Evolutionary conservation across 2,797 vertebrate genomes (phyloP), one percentile per base, ranked within the genome.

Genomic region (Phrynocephalus vlangalii): DNA sequence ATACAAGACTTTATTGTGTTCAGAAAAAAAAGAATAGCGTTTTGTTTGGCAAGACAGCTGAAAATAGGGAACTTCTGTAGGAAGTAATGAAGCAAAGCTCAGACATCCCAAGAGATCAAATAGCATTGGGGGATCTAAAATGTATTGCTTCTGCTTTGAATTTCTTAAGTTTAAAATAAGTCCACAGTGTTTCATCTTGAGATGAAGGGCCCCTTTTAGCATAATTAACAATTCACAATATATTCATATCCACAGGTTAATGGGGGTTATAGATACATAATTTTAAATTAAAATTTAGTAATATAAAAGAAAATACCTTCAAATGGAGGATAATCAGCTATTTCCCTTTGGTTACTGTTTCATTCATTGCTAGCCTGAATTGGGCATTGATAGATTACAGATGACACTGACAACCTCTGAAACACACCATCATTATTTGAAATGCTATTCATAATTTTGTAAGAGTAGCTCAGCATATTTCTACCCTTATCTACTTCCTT

Each of bases 321-420:
- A 92, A 87, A 90, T 91, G 50, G 3, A 44, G 38, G 38, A 44
- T 44, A 44, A 44, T 44, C 38, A 44, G 38, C 38, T 44, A 44
- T 44, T 44, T 44, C 38, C 38, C 38, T 44, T 44, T 44, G 38
- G 38, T 84, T 87, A 79, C 87, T 75, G 87, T 80, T 90, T 94
- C 93, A 92, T 95, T 94, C 92, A 92, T 93, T 94, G 93, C 90
- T 92, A 88, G 66, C 22, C 48, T 80, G 88, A 89, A 88, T 91
- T 72, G 73, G 68, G 91, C 90, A 92, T 92, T 91, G 90, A 84
- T 89, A 82, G 30, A 11, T 89, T 90, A 86, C 87, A 90, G 82
- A 28, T 84, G 83, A 84, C 33, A 48, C 87, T 90, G 87, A 71
- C 86, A 56, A 89, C 88, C 83, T 84, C 88, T 85, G 76, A 85